These are phyloP conservation scores for Pachliopta kotzebuea DNA, from an alignment of 2,888 invertebrate species.

Conservation along the genomic window DNA sequence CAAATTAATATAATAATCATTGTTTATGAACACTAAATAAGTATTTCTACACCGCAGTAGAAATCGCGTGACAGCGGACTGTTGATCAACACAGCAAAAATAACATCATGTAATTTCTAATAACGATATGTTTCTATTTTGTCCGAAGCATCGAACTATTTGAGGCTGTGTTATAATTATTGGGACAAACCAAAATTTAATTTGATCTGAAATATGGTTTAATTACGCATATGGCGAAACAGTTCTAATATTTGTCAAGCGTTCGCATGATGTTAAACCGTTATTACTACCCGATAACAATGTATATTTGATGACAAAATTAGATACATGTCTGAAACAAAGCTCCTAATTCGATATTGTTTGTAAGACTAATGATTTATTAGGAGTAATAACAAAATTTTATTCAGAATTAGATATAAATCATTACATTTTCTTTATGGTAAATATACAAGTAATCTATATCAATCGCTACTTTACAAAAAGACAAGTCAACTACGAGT, in stretches of 20 bases:
- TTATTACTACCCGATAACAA: conserved; percentile 2
- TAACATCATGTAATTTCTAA: conserved; percentile 72
- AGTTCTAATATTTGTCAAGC: conserved; percentile 6
- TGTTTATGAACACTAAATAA: too few relatives aligned
- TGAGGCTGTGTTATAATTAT: conserved; percentile 26
- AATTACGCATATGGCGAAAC: conserved; percentile 20
- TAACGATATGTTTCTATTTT: conserved; percentile 75
- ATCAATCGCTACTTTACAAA: too few relatives aligned
- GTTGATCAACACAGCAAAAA: conserved; percentile 63
- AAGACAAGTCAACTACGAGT: neutral
- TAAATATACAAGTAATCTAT: too few relatives aligned
- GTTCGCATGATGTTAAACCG: neutral
- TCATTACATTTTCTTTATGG: too few relatives aligned
- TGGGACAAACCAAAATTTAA: conserved; percentile 14
- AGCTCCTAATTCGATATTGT: neutral
- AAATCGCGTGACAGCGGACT: conserved; percentile 66
- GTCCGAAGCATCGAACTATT: conserved; percentile 52
- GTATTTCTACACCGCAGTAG: conserved; percentile 15
- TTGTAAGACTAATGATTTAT: neutral
- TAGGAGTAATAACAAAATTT: neutral
- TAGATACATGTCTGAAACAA: neutral
- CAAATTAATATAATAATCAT: too few relatives aligned
- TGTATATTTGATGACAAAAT: neutral
- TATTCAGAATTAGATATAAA: too few relatives aligned
- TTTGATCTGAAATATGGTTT: conserved; percentile 23